Evolutionary conservation across 2,888 invertebrate species (phyloP), one percentile per base, ranked within the genome.

Genomic region (Bruchidius siliquastri): DNA sequence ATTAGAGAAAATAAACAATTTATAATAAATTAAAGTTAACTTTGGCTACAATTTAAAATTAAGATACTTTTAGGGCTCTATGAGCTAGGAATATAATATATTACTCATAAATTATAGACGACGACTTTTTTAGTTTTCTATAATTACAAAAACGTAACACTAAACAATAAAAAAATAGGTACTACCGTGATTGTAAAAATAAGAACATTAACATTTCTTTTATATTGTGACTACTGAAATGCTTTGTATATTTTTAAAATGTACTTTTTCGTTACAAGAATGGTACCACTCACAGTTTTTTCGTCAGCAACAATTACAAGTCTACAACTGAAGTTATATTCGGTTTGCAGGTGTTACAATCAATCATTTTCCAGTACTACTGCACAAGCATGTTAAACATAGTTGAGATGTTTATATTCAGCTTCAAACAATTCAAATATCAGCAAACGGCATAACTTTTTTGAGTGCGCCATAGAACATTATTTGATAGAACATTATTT

Each of bases 41-140:
- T 86, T 86, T 86, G 86, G 86, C 85, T 86, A 85, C 81, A 82
- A 82, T 81, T 81, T 82, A 82, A 81, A 82, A 81, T 78, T 79
- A 81, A 49, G 49, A 78, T 77, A 80, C 77, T 79, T 79, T 80
- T 80, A 79, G 74, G 74, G 81, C 81, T 83, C 81, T 73, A 75
- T 71, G 81, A 82, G 82, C 82, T 77, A 71, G 21, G 73, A 75
- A 80, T 49, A 80, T 79, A 82, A 82, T 82, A 83, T 82, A 83
- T 82, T 82, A 82, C 76, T 81, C 77, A 81, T 80, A 76, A 79
- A 78, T 82, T 80, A 77, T 74, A 79, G 76, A 75, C 74, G 76
- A 74, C 73, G 73, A 76, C 73, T 69, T 74, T 73, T 26, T 70
- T 74, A 74, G 71, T 72, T 49, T 71, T 71, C 74, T 72, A 76